Base-by-base conservation (phyloP, 1,140 invertebrate species). In the Sweltsa coloradensis region DNA sequence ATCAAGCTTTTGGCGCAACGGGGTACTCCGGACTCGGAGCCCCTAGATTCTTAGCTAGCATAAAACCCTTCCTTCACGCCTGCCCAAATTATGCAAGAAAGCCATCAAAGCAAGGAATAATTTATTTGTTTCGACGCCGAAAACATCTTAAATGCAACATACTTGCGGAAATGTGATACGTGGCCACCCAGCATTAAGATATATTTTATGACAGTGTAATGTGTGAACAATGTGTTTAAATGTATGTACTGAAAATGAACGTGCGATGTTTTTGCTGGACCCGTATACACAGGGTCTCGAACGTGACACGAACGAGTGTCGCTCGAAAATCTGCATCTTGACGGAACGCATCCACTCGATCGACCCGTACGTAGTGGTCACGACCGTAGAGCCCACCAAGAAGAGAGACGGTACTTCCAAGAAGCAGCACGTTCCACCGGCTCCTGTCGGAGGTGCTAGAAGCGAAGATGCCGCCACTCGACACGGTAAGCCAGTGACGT, bases 1-100 rank as follows among this genome's bases (percentile, higher is more conserved):
- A 84, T 89, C 56, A 91, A 90, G 69, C 69, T 89, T 47, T 70
- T 93, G 57, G 72, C 84, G 61, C 83, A 89, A 67, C 80, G 85
- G 60, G 88, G 86, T 63, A 79, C 74, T 54, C 86, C 86, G 50
- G 85, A 88, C 63, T 71, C 77, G 52, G 81, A 84, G 53, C 74
- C 78, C 50, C 68, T 80, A 51, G 58, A 62, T 42, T 55, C 57
- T 39, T 56, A 56, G 43, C 45, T 39, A 41, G n/a, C n/a, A n/a
- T n/a, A n/a, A n/a, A n/a, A n/a, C n/a, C n/a, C 22, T 27, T 16
- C 19, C 41, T 26, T 42, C 29, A 16, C 29, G 41, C 26, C 14
- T 44, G 25, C 6, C 27, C 19, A n/a, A 18, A n/a, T 29, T 31
- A 3, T 40, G 21, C 37, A 3, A 22, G 37, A 40, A 19, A 3